Evolutionary conservation across 2,113 vertebrate species (phyloP), one percentile per base, ranked within the genome.

Genomic region (Calyptommatus sinebrachiatus): DNA sequence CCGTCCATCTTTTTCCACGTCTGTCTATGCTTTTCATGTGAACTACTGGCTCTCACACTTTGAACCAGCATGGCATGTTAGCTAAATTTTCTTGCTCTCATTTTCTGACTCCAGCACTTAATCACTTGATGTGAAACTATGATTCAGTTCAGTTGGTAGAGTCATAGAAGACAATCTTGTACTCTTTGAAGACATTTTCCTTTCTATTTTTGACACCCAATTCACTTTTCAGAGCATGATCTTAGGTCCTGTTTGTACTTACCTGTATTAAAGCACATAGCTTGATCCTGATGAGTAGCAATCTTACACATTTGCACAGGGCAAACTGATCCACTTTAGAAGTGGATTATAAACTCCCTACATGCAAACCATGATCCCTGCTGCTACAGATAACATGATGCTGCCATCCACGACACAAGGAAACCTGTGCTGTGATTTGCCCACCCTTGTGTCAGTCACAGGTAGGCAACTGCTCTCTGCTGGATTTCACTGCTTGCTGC

Each of bases 1-100:
- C 22, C 62, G 28, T 73, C 8, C 66, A 50, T 81, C 22, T 78
- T 85, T 63, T 83, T 83, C 60, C 62, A 8, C 66, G 74, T 75
- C 66, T 45, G 20, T 83, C 48, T 82, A 75, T 83, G 67, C 78
- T 85, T 87, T 84, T 69, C 77, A 71, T 79, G 82, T 81, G 78
- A 63, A 71, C 72, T 12, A 12, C 80, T 79, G 35, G 57, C 28
- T 26, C 62, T 85, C 76, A 60, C 0, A 1, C 16, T 41, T 77
- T 66, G 67, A 84, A 50, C 45, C 62, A 67, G 77, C 63, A 2
- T 35, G 85, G 71, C 48, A 61, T 68, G 62, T 69, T 20, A 81
- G 57, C 73, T 75, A 57, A 70, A 24, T 83, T 71, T 75, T 31
- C 66, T 81, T 75, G 65, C 67, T 78, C 1, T 70, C 71, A 21